phyloP scores from a whole-genome alignment of 2,113 vertebrate species.

The Taxidea taxus region DNA sequence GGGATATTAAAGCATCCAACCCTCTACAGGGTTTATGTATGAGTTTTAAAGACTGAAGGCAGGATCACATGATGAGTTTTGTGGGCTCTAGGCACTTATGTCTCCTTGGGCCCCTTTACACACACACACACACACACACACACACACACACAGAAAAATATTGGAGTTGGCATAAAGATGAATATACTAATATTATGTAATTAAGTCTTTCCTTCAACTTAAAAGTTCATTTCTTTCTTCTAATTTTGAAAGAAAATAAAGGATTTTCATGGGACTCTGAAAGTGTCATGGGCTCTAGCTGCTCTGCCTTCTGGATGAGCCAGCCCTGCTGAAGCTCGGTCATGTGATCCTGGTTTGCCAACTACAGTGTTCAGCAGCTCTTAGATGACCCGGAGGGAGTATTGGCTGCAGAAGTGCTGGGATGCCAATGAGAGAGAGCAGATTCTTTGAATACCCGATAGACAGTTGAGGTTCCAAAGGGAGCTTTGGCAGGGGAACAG shows the following conservation, averaged over 20 bases:
- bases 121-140: too few relatives aligned
- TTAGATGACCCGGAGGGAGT: neutral
- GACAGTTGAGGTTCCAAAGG: neutral
- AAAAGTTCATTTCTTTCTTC: neutral
- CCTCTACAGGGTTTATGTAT: neutral
- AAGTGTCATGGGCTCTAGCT: too few relatives aligned
- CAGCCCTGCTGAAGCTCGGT: too few relatives aligned
- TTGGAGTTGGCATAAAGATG: neutral
- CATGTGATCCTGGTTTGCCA: neutral
- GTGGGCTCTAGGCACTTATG: neutral
- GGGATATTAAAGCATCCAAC: neutral
- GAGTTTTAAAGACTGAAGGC: neutral
- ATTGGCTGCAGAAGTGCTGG: neutral
- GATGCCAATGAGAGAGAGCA: neutral
- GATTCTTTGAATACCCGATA: neutral
- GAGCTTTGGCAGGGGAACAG: neutral
- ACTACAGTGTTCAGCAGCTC: neutral
- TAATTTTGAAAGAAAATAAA: neutral
- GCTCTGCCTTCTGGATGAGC: fast-evolving
- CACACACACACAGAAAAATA: neutral
- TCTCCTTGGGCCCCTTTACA: neutral
- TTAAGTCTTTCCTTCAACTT: neutral
- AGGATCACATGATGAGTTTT: neutral
- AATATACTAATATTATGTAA: neutral
- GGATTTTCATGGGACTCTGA: neutral